phyloP scores from a whole-genome alignment of 2,797 vertebrate species.

The Urosaurus nigricauda region DNA sequence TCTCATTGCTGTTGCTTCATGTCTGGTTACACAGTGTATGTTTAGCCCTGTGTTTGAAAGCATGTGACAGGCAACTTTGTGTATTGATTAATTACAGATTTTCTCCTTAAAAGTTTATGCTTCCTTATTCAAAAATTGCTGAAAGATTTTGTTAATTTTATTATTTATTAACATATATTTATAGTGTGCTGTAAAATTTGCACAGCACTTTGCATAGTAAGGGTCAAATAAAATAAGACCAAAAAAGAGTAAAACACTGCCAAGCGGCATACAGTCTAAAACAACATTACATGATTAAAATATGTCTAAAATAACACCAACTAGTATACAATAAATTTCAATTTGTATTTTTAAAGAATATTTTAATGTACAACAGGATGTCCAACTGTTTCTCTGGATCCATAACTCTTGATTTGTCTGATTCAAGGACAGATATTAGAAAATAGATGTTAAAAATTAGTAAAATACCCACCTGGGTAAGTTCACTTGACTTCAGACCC shows the following conservation, averaged over 20 bases:
- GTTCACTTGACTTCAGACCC: not conserved
- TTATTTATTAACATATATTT: too few species aligned
- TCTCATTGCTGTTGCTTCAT: conserved; percentile 12
- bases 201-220: too few species aligned
- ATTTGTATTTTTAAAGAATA: not conserved
- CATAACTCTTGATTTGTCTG: not conserved
- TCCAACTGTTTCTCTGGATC: not conserved
- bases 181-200: too few species aligned
- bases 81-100: not conserved
- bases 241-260: too few species aligned
- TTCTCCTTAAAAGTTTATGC: not conserved
- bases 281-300: too few species aligned
- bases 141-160: conserved; percentile 4
- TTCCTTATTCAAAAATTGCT: not conserved
- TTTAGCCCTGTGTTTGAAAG: not conserved
- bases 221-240: too few species aligned
- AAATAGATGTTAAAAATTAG: not conserved
- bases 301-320: too few species aligned
- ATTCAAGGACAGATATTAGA: not conserved
- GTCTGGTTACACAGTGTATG: conserved; percentile 3
- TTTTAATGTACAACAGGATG: not conserved
- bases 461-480: not conserved
- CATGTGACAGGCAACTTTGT: conserved; percentile 7
- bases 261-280: too few species aligned
- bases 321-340: too few species aligned